phyloP scores from a whole-genome alignment of 2,797 vertebrate genomes.

The Clarias laeviceps region DNA sequence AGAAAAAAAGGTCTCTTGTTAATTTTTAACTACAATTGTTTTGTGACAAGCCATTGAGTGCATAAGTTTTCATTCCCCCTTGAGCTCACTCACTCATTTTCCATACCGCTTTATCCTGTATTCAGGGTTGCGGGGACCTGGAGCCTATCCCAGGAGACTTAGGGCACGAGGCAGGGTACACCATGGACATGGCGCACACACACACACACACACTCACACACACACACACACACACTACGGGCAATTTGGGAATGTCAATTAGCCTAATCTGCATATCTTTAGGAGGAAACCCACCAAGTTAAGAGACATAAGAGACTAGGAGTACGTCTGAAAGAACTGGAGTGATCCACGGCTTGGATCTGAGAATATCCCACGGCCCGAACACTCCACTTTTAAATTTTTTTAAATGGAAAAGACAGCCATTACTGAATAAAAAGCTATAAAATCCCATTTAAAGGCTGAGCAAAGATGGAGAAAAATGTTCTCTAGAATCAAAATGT shows the following conservation, averaged over 20 bases:
- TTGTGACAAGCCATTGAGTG: neutral
- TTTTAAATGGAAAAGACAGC: neutral
- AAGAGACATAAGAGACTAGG: neutral
- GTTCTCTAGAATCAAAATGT: neutral
- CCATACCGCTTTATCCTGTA: too few relatives aligned
- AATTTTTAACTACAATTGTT: neutral
- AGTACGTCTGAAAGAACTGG: neutral
- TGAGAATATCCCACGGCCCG: too few relatives aligned
- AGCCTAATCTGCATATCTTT: too few relatives aligned
- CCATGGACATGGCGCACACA: too few relatives aligned
- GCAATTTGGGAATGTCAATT: too few relatives aligned
- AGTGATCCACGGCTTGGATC: neutral
- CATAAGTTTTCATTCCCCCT: neutral
- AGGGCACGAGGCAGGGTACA: too few relatives aligned
- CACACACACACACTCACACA: too few relatives aligned
- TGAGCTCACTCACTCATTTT: too few relatives aligned
- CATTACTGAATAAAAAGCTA: neutral
- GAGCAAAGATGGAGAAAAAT: neutral
- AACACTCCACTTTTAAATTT: neutral
- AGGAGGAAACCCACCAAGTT: too few relatives aligned
- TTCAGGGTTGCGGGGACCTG: too few relatives aligned
- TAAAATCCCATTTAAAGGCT: neutral
- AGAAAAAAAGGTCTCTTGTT: neutral
- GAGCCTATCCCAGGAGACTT: too few relatives aligned
- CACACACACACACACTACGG: too few relatives aligned